phyloP scores from a whole-genome alignment of 2,888 invertebrate genomes.

The Clepsis dumicolana region DNA sequence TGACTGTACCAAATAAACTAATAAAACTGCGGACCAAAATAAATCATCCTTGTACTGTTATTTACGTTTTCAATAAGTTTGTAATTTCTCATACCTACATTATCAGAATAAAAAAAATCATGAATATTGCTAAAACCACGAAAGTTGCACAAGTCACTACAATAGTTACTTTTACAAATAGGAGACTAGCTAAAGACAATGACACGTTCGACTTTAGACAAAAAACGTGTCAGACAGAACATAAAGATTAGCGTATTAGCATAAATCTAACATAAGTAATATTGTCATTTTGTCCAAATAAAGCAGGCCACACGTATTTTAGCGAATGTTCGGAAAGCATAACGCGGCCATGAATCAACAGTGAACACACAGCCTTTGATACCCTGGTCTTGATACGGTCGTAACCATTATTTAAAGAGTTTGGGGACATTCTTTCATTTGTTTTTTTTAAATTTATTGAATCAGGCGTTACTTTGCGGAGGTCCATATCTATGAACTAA shows the following conservation, averaged over 20 bases:
- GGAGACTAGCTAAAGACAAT: not conserved
- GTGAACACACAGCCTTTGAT: conserved; percentile 16
- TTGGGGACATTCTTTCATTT: not conserved
- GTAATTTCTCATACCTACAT: no score
- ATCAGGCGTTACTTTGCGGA: no score
- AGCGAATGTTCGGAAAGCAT: conserved; percentile 15
- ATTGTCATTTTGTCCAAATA: conserved; percentile 9
- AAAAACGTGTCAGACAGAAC: conserved; percentile 11
- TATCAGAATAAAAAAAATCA: no score
- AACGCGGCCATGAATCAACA: conserved; percentile 24
- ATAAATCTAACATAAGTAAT: conserved; percentile 14
- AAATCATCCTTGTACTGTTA: no score
- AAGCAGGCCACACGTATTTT: conserved; percentile 32
- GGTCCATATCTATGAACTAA: no score
- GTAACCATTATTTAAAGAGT: conserved; percentile 8
- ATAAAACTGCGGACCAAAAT: no score
- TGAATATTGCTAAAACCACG: not conserved
- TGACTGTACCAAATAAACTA: no score
- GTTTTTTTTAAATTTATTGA: no score
- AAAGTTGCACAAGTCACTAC: not conserved
- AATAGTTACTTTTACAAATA: not conserved
- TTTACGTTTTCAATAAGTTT: no score
- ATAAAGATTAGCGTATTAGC: conserved; percentile 6
- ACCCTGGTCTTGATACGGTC: not conserved
- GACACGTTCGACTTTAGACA: not conserved